Base-by-base conservation (phyloP, 2,888 invertebrate genomes). In the Hipparchia semele region DNA sequence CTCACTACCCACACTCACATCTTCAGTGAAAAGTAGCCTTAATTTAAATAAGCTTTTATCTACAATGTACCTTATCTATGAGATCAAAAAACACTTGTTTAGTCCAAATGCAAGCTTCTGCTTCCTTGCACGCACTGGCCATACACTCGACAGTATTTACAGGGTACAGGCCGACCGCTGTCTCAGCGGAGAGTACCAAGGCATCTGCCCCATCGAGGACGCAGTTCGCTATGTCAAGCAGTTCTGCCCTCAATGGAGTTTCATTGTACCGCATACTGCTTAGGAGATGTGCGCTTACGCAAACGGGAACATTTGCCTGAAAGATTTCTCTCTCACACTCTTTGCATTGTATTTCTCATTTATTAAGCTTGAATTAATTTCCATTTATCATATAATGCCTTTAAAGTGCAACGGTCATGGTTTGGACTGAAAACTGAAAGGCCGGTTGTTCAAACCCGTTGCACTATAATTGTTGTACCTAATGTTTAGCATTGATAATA, bases 121-220 rank as follows among this genome's bases (percentile, higher is more conserved):
- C 97, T 85, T 97, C 96, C 75, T 95, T 92, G 77, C 95, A 95
- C 23, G 95, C 92, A 75, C 87, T 83, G 8, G 93, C 89, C 80
- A 95, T 82, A 13, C 86, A 88, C 2, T 84, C 79, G 6, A 95
- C 84, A 4, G 94, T 85, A 6, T 94, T 88, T 6, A 95, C 87
- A 0, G 96, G 96, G 79, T 95, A 95, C 12, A 89, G 82, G 9
- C 96, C 96, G 76, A 96, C 94, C 13, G 96, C 95, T 0, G 96
- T 96, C 83, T 97, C 97, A 65, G 96, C 96, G 1, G 95, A 95
- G 64, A 97, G 89, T 87, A 96, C 95, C 73, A 97, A 92, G 79
- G 95, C 95, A 82, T 97, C 97, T 65, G 95, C 96, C 23, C 97
- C 97, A 80, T 97, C 97, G 23, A 97, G 85, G 39, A 97, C 95